Conservation (phyloP, 2,888 invertebrate genomes). For the Trachelus iudaicus region DNA sequence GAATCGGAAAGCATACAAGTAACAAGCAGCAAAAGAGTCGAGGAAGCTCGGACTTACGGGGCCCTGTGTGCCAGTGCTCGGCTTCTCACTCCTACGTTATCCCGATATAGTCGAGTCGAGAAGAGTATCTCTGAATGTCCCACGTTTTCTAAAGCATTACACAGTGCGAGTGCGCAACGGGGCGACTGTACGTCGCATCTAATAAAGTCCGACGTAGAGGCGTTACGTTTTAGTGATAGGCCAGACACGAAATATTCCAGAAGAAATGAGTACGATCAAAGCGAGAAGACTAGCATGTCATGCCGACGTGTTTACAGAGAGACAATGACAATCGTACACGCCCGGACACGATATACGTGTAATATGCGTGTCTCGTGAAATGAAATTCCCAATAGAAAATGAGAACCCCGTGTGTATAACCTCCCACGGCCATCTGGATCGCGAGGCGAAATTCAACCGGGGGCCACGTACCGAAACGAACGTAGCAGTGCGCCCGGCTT, state of each 20-base stretch:
- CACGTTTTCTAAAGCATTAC: background rate
- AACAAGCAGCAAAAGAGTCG: too few relatives aligned
- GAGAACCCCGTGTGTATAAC: constrained; percentile 6
- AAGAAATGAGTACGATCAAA: too few relatives aligned
- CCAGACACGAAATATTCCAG: too few relatives aligned
- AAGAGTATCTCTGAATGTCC: background rate
- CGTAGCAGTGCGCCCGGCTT: constrained; percentile 41
- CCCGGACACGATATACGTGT: too few relatives aligned
- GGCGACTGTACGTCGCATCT: too few relatives aligned
- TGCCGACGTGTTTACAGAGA: too few relatives aligned
- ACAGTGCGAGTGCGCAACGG: too few relatives aligned
- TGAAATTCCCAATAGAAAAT: background rate
- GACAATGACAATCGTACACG: too few relatives aligned
- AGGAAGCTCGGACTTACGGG: background rate
- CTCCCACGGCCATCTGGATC: constrained; percentile 8
- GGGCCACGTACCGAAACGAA: constrained; percentile 36
- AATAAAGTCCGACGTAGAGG: too few relatives aligned
- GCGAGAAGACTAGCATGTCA: too few relatives aligned
- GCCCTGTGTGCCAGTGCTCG: background rate
- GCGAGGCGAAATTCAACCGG: constrained; percentile 15
- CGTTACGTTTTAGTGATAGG: too few relatives aligned
- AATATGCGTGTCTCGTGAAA: too few relatives aligned
- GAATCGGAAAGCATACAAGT: background rate
- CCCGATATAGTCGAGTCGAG: background rate
- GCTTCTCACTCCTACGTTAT: background rate